These are phyloP conservation scores for Cyprinus carpio DNA, from an alignment of 2,113 vertebrate species.

Conservation along the genomic window DNA sequence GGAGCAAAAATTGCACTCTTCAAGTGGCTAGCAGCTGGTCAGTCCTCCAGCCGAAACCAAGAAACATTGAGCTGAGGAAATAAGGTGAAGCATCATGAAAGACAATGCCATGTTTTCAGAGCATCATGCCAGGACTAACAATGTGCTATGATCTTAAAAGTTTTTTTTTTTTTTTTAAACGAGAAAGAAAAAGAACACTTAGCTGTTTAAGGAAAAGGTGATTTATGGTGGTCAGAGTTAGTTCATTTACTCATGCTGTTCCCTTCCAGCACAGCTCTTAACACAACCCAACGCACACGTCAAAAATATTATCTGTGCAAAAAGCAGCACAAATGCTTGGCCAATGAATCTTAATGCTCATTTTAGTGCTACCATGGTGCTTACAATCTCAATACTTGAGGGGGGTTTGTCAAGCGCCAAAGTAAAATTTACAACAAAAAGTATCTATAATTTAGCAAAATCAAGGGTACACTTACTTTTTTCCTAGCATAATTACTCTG, in stretches of 20 bases:
- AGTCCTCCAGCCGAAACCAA: conserved; percentile 6
- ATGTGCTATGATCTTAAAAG: conserved; percentile 39
- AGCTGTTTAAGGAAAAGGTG: conserved; percentile 2
- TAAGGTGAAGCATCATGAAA: conserved; percentile 47
- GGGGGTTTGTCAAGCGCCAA: background rate
- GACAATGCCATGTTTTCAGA: conserved; percentile 44
- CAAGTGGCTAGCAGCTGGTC: conserved; percentile 50
- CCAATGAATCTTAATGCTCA: background rate
- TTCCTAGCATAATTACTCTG: background rate
- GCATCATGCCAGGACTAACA: conserved; percentile 52
- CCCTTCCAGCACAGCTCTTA: conserved; percentile 3
- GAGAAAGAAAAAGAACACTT: background rate
- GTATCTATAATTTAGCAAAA: background rate
- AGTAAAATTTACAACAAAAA: background rate
- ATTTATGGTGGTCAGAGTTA: conserved; percentile 20
- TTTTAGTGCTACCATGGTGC: background rate
- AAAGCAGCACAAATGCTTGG: background rate
- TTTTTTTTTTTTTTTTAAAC: background rate
- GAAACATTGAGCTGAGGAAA: conserved; percentile 35
- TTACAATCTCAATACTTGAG: background rate
- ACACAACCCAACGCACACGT: background rate
- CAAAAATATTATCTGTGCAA: too few species aligned
- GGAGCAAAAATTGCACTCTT: conserved; percentile 47
- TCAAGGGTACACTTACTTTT: background rate
- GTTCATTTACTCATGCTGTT: conserved; percentile 6